Evolutionary conservation across 2,797 vertebrate species (phyloP), one percentile per base, ranked within the genome.

Genomic region (Melanotaenia boesemani): DNA sequence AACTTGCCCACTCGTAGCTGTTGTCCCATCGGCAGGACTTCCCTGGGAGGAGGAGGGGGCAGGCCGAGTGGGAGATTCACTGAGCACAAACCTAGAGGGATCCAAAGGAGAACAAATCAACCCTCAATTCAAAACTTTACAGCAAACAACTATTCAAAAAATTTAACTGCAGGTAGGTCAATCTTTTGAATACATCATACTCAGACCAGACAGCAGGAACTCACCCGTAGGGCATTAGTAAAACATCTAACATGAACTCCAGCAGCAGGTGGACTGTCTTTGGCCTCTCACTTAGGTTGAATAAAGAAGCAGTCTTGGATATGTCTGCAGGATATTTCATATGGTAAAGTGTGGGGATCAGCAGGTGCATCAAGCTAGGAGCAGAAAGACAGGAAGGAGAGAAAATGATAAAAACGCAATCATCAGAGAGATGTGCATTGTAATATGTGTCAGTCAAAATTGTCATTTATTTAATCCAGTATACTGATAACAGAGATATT

Each of bases 151-250:
- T 20, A 20, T 20, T 46, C 5, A 20, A 46, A 46, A 46, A 46
- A 20, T 15, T 11, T 37, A 18, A 44, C 41, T 46, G 18, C 18
- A 46, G 16, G 18, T 46, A 20, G 18, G 16, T 2, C 5, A 46
- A 18, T 16, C 41, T 15, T 41, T 41, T 41, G 24, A 15, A 16
- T 24, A 28, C 22, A 28, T 48, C 12, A n/a, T 34, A 32, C 26
- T 24, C 12, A 18, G 56, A 16, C 22, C 5, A 24, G 20, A 57
- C 11, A 28, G 11, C 4, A 3, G 36, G 3, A 70, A 91, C 96
- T 88, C 89, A 99, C 98, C 98, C 98, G 32, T 99, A 99, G 93
- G 98, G 98, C 98, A 99, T 99, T 85, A 99, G 94, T 77, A 99
- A 95, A 85, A 99, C 97, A 84, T 99, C 98, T 61, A 99, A 93